Evolutionary conservation across 2,888 invertebrate genomes (phyloP).

Genomic region (Drosophila nr. perissopoda): DNA sequence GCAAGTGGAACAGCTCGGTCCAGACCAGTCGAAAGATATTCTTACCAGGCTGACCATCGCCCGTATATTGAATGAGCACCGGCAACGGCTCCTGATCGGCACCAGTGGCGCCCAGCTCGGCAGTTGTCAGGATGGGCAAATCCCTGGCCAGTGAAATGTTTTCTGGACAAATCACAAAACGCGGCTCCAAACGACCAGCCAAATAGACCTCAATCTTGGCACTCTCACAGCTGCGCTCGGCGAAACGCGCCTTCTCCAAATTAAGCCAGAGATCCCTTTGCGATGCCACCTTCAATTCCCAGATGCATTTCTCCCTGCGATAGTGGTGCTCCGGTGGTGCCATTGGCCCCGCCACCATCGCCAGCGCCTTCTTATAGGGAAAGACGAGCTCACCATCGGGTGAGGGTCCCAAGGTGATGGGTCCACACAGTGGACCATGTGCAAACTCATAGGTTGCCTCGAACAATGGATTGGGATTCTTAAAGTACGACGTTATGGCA

Average conservation of each 20-base stretch:
- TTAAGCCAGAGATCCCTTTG: slow-evolving; percentile 95
- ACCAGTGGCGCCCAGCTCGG: slow-evolving; percentile 88
- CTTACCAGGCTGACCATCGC: slow-evolving; percentile 91
- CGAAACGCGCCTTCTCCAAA: slow-evolving; percentile 94
- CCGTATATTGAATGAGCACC: slow-evolving; percentile 90
- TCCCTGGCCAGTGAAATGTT: slow-evolving; percentile 93
- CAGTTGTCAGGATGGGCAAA: slow-evolving; percentile 91
- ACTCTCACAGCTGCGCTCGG: slow-evolving; percentile 93
- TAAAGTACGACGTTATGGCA: slow-evolving; percentile 94
- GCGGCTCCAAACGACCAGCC: slow-evolving; percentile 90
- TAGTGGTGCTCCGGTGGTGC: slow-evolving; percentile 83
- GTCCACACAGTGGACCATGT: slow-evolving; percentile 94
- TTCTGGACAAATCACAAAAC: slow-evolving; percentile 93
- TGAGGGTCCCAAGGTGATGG: slow-evolving; percentile 91
- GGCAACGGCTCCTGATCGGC: slow-evolving; percentile 88
- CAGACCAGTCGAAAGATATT: slow-evolving; percentile 95
- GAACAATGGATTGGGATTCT: slow-evolving; percentile 92
- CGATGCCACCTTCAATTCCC: slow-evolving; percentile 92
- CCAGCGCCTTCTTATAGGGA: slow-evolving; percentile 92
- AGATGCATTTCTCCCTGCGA: slow-evolving; percentile 89
- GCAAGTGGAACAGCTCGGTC: slow-evolving; percentile 95
- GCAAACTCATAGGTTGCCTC: slow-evolving; percentile 95
- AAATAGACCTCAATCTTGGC: slow-evolving; percentile 93
- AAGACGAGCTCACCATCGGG: slow-evolving; percentile 95
- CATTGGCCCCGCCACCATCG: slow-evolving; percentile 84